Percentiles rank a stretch among this genome's conserved stretches.
These are phyloP conservation scores for Darwinula stevensoni DNA, from an alignment of 2,888 invertebrate genomes.

Conservation along the genomic window DNA sequence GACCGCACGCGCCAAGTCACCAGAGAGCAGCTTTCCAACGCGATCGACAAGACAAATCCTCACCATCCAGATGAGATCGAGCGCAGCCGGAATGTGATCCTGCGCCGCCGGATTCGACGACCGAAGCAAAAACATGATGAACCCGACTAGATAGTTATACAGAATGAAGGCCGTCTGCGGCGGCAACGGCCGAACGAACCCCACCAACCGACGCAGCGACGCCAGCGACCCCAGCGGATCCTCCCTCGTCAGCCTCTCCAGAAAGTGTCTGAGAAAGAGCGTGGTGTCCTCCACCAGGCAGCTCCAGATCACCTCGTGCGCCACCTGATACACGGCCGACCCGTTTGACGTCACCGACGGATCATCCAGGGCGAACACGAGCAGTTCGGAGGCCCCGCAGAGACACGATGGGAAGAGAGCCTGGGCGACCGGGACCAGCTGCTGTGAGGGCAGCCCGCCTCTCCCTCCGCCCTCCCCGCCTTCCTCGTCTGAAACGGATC, in stretches of 20 bases:
- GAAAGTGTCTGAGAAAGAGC: conserved; percentile 70
- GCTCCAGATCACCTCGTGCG: conserved; percentile 82
- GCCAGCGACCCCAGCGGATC: conserved; percentile 86
- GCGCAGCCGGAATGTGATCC: conserved; percentile 69
- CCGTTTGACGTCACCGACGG: conserved; percentile 81
- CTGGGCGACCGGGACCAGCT: conserved; percentile 55
- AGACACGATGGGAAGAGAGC: conserved; percentile 87
- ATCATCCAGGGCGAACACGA: conserved; percentile 79
- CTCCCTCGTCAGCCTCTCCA: conserved; percentile 76
- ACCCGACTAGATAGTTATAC: conserved; percentile 96
- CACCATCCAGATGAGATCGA: conserved; percentile 90
- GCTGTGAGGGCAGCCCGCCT: conserved; percentile 16
- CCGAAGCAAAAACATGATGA: conserved; percentile 95
- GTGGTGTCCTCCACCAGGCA: conserved; percentile 95
- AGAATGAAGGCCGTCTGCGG: conserved; percentile 92
- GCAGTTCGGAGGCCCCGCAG: conserved; percentile 80
- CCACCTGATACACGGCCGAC: conserved; percentile 82
- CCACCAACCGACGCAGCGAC: conserved; percentile 55
- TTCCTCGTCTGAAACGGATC: conserved; percentile 20
- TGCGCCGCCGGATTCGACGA: conserved; percentile 87
- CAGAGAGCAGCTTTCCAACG: not conserved
- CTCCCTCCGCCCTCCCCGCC: conserved; percentile 26
- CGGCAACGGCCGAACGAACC: conserved; percentile 71
- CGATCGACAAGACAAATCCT: conserved; percentile 8
- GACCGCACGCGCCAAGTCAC: conserved; percentile 6